Base-by-base conservation (phyloP, 2,888 invertebrate species). In the Crocallis elinguaria region DNA sequence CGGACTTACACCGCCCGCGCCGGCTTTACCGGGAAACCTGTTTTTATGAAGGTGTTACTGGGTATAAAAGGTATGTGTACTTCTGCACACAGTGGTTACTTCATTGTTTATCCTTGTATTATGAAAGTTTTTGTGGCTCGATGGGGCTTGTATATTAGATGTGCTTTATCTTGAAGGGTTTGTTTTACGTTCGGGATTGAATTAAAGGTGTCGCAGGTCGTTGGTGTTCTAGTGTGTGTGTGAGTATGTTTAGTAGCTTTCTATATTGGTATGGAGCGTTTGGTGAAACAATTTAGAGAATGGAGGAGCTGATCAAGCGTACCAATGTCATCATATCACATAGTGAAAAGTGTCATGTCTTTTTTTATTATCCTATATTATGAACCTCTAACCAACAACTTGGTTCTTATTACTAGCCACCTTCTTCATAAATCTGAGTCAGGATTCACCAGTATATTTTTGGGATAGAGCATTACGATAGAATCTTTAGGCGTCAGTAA, bases 1-100 rank as follows among this genome's bases (percentile, higher is more conserved):
- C 70, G 69, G 73, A 80, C 72, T 77, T 72, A 69, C 77, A 79
- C 74, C 76, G 73, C 37, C 32, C 37, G 37, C 43, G 67, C 73
- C 68, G 83, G 82, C 76, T 84, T 85, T 83, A 74, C 73, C 71
- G 67, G 69, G 70, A 76, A 77, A 81, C 55, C 53, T 76, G 71
- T 71, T 75, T 82, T 81, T 75, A 76, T 73, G 69, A 64, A 71
- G 69, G 73, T 75, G 73, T 76, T 73, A 77, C 72, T 66, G 64
- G 68, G 67, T 62, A 67, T 69, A 64, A 68, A 68, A 67, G 67
- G 67, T 61, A 62, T 64, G 48, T 62, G 57, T 53, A 37, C 46
- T 49, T 30, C 29, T 41, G 36, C 55, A 66, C 66, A 67, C 67
- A 69, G 60, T 60, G 65, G 53, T 62, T 65, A 58, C 71, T 69